A percentile compares a stretch with the other conserved stretches of the same genome.
These are phyloP conservation scores for Venusia cambrica DNA, from an alignment of 2,888 invertebrate species.

Conservation along the genomic window DNA sequence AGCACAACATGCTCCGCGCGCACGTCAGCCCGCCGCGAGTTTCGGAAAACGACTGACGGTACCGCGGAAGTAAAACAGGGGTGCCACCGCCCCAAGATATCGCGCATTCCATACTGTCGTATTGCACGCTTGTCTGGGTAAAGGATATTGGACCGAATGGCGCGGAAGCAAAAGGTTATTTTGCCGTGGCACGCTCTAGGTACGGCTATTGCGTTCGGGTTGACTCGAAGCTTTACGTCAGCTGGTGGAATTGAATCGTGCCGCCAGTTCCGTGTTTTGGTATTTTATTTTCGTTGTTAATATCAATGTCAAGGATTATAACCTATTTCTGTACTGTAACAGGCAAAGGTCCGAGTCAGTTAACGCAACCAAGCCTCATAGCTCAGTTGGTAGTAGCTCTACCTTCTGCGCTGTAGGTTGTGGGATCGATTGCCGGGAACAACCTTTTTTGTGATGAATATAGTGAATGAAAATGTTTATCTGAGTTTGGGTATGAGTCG, in stretches of 20 bases:
- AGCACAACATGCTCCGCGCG: slow-evolving; percentile 15
- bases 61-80: slow-evolving; percentile 43
- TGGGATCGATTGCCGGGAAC: no score
- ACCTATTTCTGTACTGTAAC: slow-evolving; percentile 6
- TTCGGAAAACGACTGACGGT: slow-evolving; percentile 50
- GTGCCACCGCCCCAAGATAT: slow-evolving; percentile 55
- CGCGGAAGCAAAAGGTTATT: slow-evolving; percentile 24
- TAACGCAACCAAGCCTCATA: no score
- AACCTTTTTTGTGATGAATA: no score
- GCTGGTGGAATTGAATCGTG: slow-evolving; percentile 29
- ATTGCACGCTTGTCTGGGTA: slow-evolving; percentile 31
- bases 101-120: slow-evolving; percentile 40
- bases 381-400: no score
- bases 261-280: slow-evolving; percentile 21
- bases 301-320: slow-evolving; percentile 22
- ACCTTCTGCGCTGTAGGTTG: no score
- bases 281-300: slow-evolving; percentile 16
- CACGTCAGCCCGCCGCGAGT: slow-evolving; percentile 42
- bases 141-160: slow-evolving; percentile 30
- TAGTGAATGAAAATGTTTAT: no score
- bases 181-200: slow-evolving; percentile 17
- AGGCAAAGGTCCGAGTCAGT: no score
- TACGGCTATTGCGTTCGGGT: slow-evolving; percentile 26
- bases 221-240: slow-evolving; percentile 27
- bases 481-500: no score